Conservation (phyloP, 2,797 vertebrate species). For the Peromyscus eremicus region DNA sequence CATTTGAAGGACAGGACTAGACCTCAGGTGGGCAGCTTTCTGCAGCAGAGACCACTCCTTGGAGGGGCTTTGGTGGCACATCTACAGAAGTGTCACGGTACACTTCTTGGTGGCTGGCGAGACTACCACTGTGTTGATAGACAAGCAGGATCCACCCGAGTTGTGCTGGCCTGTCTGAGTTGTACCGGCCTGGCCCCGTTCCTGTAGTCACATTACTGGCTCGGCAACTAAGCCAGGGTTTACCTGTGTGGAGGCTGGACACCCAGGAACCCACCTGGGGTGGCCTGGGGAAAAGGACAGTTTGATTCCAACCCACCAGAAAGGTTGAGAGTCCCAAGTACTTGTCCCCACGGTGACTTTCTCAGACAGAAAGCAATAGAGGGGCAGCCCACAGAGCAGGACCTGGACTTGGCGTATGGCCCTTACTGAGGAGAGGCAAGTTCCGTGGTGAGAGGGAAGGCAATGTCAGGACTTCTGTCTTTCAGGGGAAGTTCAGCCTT, state of each 20-base stretch:
- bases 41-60: too few species aligned
- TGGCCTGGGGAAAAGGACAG: neutral
- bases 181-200: neutral
- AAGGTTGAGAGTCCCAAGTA: neutral
- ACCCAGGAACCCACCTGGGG: neutral
- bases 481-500: accelerated
- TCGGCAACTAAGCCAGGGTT: neutral
- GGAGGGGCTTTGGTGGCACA: neutral
- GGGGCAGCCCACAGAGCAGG: neutral
- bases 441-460: neutral
- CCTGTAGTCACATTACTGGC: accelerated
- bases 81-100: neutral
- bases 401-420: accelerated
- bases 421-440: neutral
- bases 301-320: neutral
- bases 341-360: neutral
- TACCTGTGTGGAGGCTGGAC: neutral
- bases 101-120: neutral
- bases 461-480: accelerated
- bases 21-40: neutral
- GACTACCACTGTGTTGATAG: accelerated
- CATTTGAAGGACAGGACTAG: neutral
- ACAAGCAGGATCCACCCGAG: accelerated
- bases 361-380: neutral
- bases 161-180: neutral